Evolutionary conservation across 2,888 invertebrate genomes (phyloP), one percentile per base, ranked within the genome.

Genomic region (Brenthis hecate): DNA sequence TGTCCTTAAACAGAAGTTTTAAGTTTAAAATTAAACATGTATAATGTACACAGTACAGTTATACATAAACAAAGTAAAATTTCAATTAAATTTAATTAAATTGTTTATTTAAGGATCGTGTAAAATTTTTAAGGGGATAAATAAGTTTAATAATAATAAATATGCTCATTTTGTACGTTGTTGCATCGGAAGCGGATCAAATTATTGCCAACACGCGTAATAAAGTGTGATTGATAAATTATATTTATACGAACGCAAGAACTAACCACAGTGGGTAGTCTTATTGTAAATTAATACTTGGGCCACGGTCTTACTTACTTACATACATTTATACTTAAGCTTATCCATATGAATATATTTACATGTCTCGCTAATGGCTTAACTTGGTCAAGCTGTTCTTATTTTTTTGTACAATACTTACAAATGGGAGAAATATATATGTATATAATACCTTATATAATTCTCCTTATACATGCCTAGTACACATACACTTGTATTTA

Each of bases 271-370:
- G 36, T 50, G 61, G 36, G 61, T 61, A 54, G 23, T 62, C 55
- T 50, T 61, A 66, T 61, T 56, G 66, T 67, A 67, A 67, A 51
- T n/a, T 50, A 67, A 67, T 56, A 67, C 66, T 56, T 51, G 61
- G 61, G 66, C 66, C 66, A 67, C 43, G 66, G 66, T 51, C 56
- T 56, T 61, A 56, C 55, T 54, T 36, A 56, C 55, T 54, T 36
- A 50, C 23, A 23, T 19, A 50, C 23, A 48, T 50, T 28, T 55
- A 61, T 56, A 19, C 43, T 56, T 19, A 36, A 61, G 2, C 54
- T 48, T 43, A 36, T 13, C 53, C 36, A 36, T 1, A 13, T 19
- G 50, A 23, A 56, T 50, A 23, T 67, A 61, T 62, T 48, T 43
- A 56, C 61, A 61, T 47, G 19, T 23, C 6, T 56, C 16, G 28